Evolutionary conservation across 1,140 invertebrate genomes (phyloP).

Genomic region (Aradophagus sp.): DNA sequence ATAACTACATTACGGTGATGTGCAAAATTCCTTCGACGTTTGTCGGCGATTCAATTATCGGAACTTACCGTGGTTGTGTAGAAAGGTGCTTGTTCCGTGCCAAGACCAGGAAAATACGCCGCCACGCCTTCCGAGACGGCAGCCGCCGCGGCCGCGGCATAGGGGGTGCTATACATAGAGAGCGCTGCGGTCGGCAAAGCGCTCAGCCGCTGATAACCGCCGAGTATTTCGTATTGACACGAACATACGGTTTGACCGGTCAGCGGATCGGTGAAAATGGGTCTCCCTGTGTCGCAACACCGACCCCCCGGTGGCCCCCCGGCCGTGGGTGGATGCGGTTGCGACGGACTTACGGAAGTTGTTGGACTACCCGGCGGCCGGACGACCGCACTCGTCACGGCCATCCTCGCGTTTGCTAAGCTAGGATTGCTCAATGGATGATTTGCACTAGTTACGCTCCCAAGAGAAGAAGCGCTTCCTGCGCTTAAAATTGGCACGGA

Average conservation of each 20-base stretch:
- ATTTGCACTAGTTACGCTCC: constrained; percentile 70
- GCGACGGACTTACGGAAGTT: constrained; percentile 71
- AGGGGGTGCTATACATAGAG: constrained; percentile 85
- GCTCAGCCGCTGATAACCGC: constrained; percentile 86
- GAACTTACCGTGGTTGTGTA: constrained; percentile 86
- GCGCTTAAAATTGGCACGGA: constrained; percentile 70
- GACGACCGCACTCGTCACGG: constrained; percentile 71
- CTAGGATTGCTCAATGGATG: constrained; percentile 60
- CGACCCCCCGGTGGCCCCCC: constrained; percentile 77
- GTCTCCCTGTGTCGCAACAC: constrained; percentile 93
- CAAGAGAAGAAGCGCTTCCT: constrained; percentile 72
- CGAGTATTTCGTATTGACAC: constrained; percentile 87
- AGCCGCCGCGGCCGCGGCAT: constrained; percentile 82
- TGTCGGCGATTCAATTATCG: too few relatives aligned
- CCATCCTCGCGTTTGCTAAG: constrained; percentile 71
- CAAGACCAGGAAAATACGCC: constrained; percentile 86
- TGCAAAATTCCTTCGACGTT: too few relatives aligned
- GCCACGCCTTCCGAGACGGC: constrained; percentile 81
- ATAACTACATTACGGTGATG: too few relatives aligned
- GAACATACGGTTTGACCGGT: constrained; percentile 95
- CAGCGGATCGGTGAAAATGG: constrained; percentile 92
- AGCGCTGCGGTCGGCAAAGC: constrained; percentile 80
- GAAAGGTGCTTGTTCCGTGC: constrained; percentile 87
- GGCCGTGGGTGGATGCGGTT: constrained; percentile 75
- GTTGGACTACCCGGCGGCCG: constrained; percentile 71